Evolutionary conservation across 2,888 invertebrate genomes (phyloP).

Genomic region (Herminia tarsipennalis): DNA sequence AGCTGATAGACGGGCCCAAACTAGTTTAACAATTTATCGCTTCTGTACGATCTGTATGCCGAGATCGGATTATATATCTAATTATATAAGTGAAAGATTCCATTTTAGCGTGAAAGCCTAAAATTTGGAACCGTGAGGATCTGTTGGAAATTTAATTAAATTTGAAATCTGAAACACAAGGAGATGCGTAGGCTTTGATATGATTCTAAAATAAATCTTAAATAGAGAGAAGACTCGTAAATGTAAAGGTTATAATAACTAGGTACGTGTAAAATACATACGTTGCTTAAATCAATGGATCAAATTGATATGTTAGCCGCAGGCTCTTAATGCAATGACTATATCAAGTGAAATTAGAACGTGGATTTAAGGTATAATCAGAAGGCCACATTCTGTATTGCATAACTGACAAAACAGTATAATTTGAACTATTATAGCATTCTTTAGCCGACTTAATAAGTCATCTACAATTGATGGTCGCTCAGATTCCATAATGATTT

Average conservation of each 20-base stretch:
- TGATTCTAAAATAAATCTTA: conserved; percentile 50
- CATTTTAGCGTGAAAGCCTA: conserved; percentile 41
- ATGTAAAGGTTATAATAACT: conserved; percentile 52
- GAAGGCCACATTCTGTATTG: too few relatives aligned
- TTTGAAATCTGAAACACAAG: conserved; percentile 43
- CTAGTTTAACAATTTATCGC: conserved; percentile 68
- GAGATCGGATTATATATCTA: conserved; percentile 55
- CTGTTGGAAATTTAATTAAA: conserved; percentile 51
- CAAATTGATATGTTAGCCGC: conserved; percentile 43
- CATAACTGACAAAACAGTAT: conserved; percentile 23
- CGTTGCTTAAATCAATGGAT: conserved; percentile 48
- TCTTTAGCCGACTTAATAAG: conserved; percentile 32
- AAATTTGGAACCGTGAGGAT: conserved; percentile 25
- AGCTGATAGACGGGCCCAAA: conserved; percentile 60
- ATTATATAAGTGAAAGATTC: conserved; percentile 51
- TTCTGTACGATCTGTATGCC: conserved; percentile 51
- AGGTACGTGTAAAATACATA: conserved; percentile 47
- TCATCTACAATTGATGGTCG: conserved; percentile 49
- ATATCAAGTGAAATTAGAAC: conserved; percentile 42
- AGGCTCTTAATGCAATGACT: conserved; percentile 45
- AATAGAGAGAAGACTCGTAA: conserved; percentile 44
- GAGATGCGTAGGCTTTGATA: conserved; percentile 48
- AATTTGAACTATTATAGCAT: conserved; percentile 46
- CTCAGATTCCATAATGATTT: conserved; percentile 55
- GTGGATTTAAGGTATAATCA: too few relatives aligned